These are phyloP conservation scores for Picathartes gymnocephalus DNA, from an alignment of 2,113 vertebrate species.

Conservation along the genomic window DNA sequence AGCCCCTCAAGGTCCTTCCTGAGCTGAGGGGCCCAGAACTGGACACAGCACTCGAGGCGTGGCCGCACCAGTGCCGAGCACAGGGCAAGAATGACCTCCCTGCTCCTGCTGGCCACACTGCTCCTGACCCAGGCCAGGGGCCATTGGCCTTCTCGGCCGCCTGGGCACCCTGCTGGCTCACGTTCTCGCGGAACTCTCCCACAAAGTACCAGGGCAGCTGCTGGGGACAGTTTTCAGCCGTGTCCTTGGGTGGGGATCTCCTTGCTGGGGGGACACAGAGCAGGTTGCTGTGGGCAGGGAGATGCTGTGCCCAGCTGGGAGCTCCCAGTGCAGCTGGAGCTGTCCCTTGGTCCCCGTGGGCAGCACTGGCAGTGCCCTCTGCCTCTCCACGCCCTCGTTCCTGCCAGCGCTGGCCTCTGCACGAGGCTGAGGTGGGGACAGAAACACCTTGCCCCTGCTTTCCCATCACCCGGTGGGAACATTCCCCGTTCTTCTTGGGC, in stretches of 20 bases:
- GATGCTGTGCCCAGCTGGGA: background rate
- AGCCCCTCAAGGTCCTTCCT: too few relatives aligned
- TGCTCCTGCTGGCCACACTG: too few relatives aligned
- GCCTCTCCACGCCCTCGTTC: rapidly evolving
- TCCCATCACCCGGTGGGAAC: background rate
- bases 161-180: too few relatives aligned
- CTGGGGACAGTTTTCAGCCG: rapidly evolving
- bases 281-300: background rate
- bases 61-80: too few relatives aligned
- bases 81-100: too few relatives aligned
- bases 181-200: too few relatives aligned
- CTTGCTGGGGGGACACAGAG: background rate
- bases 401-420: background rate
- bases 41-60: too few relatives aligned
- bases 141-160: too few relatives aligned
- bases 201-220: rapidly evolving
- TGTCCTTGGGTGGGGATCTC: background rate
- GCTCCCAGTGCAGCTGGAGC: background rate
- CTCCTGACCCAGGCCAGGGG: too few relatives aligned
- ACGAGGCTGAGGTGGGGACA: background rate
- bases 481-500: background rate
- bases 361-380: too few relatives aligned
- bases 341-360: background rate
- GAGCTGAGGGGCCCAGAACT: too few relatives aligned
- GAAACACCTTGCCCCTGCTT: background rate